phyloP scores from a whole-genome alignment of 2,113 vertebrate species.

The Silurus meridionalis region DNA sequence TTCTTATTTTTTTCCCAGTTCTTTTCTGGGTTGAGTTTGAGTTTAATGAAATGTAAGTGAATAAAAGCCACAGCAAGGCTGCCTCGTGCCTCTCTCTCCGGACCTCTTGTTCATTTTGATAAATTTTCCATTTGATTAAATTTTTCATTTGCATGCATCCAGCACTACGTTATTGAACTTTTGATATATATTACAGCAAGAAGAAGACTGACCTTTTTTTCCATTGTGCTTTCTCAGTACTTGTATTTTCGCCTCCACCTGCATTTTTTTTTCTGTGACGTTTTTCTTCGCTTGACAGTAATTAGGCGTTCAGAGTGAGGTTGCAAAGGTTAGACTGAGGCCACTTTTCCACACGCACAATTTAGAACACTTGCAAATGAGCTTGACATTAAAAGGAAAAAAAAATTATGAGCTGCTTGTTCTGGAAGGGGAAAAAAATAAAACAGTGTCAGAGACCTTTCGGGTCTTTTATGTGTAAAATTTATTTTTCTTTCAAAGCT shows the following conservation, averaged over 20 bases:
- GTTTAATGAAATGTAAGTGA: conserved; percentile 74
- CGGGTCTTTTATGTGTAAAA: background rate
- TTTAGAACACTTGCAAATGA: conserved; percentile 53
- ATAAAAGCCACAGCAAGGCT: conserved; percentile 71
- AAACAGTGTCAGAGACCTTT: background rate
- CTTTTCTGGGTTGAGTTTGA: conserved; percentile 61
- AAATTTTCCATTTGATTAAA: conserved; percentile 71
- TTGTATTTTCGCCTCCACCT: conserved; percentile 17
- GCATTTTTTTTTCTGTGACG: background rate
- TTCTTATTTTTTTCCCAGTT: conserved; percentile 39
- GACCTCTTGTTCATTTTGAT: conserved; percentile 69
- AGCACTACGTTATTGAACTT: background rate
- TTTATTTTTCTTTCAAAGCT: background rate
- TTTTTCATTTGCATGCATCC: conserved; percentile 40
- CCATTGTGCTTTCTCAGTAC: background rate
- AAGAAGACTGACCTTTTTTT: conserved; percentile 33
- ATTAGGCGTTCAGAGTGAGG: conserved; percentile 46
- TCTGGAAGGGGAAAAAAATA: background rate
- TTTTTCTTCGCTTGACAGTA: conserved; percentile 54
- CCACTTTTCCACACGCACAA: conserved; percentile 58
- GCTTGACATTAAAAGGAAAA: conserved; percentile 8
- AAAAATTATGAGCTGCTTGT: background rate
- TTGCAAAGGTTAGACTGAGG: conserved; percentile 52
- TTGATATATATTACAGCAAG: background rate
- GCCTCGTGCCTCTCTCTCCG: conserved; percentile 63